These are phyloP conservation scores for Macheiramphus alcinus DNA, from an alignment of 2,113 vertebrate species.

Conservation along the genomic window DNA sequence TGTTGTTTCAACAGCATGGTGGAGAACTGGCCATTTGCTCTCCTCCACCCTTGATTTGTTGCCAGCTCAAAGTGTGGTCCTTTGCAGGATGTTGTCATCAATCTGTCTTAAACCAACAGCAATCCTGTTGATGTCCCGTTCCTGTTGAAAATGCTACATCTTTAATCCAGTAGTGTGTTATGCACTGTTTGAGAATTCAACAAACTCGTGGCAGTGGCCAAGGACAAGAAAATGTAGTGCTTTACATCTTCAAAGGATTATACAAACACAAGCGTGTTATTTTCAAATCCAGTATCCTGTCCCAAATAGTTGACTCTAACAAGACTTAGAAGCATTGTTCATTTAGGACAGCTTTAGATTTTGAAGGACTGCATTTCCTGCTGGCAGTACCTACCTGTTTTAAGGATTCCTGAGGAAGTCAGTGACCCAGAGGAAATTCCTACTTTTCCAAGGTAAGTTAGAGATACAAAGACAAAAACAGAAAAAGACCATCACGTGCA, in stretches of 20 bases:
- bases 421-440: background rate
- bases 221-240: background rate
- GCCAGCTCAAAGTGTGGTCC: background rate
- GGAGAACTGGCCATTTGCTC: background rate
- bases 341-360: background rate
- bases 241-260: background rate
- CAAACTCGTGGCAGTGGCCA: fast-evolving
- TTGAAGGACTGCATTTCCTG: background rate
- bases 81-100: background rate
- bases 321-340: background rate
- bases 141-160: background rate
- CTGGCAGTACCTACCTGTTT: background rate
- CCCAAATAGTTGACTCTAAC: background rate
- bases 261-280: background rate
- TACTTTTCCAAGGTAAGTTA: background rate
- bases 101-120: background rate
- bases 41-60: background rate
- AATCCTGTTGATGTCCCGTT: background rate
- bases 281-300: background rate
- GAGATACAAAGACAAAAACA: background rate
- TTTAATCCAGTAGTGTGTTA: background rate
- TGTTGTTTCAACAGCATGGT: slow-evolving; percentile 12
- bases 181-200: background rate
- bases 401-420: background rate
- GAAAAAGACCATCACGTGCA: background rate